phyloP scores from a whole-genome alignment of 2,113 vertebrate genomes.

The Dolichotis patagonum region DNA sequence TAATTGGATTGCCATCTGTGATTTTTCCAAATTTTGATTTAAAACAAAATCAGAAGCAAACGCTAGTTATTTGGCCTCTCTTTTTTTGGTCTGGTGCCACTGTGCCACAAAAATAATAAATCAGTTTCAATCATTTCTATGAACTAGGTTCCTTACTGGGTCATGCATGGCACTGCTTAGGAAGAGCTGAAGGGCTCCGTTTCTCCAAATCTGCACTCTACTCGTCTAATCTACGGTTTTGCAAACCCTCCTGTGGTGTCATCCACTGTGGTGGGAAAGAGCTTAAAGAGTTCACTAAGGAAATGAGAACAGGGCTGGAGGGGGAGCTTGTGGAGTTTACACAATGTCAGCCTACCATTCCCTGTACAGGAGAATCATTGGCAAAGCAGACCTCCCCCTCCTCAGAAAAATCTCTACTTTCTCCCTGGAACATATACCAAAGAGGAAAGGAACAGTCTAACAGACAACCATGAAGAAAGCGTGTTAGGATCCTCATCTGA shows the following conservation, averaged over 20 bases:
- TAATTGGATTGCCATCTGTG: background rate
- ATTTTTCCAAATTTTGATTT: background rate
- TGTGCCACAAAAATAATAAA: constrained; percentile 17
- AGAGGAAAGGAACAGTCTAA: constrained; percentile 31
- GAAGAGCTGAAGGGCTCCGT: background rate
- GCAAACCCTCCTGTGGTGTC: background rate
- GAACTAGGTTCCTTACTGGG: background rate
- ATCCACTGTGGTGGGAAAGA: background rate
- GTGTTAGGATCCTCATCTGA: background rate
- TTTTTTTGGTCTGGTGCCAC: background rate
- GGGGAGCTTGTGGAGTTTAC: background rate
- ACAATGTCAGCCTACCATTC: constrained; percentile 48
- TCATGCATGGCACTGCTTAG: background rate
- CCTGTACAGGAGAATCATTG: constrained; percentile 58
- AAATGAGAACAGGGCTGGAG: constrained; percentile 7
- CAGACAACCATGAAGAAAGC: background rate
- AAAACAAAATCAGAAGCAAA: constrained; percentile 38
- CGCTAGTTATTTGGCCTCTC: background rate
- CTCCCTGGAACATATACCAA: constrained; percentile 54
- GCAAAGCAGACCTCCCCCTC: constrained; percentile 50
- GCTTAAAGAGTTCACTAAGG: background rate
- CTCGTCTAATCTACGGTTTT: background rate
- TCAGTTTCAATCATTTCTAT: background rate
- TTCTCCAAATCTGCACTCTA: background rate
- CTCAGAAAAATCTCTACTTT: constrained; percentile 54